Evolutionary conservation across 2,888 invertebrate genomes (phyloP), one percentile per base, ranked within the genome.

Genomic region (Trypoxylon attenuatum): DNA sequence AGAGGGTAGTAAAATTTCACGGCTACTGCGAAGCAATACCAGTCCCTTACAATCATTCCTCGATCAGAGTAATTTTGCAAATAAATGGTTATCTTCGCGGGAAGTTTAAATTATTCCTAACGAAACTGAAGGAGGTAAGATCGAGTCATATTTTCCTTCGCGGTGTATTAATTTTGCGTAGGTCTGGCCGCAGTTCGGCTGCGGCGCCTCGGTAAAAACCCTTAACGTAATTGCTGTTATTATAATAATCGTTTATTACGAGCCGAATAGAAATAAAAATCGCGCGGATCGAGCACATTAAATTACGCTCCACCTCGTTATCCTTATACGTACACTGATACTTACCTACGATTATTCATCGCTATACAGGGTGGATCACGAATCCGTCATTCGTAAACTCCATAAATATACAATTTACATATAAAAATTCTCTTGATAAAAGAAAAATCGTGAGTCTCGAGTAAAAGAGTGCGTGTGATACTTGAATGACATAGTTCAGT

Each of bases 181-280:
- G 41, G 25, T 33, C 47, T 23, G 43, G 41, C 27, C 46, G 51
- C 39, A 51, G 23, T 58, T 59, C 57, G 56, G 33, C 33, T 13
- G 25, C 25, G 5, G 5, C 25, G n/a, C 45, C 55, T 33, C 27
- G 42, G 45, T 57, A 46, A 63, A 47, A 10, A 10, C 55, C 69
- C 58, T 53, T 42, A 22, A 25, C 63, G 64, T 79, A 76, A 81
- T 81, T 73, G 78, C 73, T 67, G 77, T 81, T 78, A 81, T 81
- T 80, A 81, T 71, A 69, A 77, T 81, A 80, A 81, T 78, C 77
- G 79, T 75, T 79, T 76, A 75, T 76, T 73, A 76, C 60, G 68
- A 65, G 63, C 46, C 56, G 74, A 75, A 78, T 79, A 70, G 77
- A 76, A 79, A 79, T 76, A 78, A 80, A 80, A 79, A 71, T 78